Evolutionary conservation across 2,797 vertebrate species (phyloP).

Genomic region (Xiphophorus birchmanni): DNA sequence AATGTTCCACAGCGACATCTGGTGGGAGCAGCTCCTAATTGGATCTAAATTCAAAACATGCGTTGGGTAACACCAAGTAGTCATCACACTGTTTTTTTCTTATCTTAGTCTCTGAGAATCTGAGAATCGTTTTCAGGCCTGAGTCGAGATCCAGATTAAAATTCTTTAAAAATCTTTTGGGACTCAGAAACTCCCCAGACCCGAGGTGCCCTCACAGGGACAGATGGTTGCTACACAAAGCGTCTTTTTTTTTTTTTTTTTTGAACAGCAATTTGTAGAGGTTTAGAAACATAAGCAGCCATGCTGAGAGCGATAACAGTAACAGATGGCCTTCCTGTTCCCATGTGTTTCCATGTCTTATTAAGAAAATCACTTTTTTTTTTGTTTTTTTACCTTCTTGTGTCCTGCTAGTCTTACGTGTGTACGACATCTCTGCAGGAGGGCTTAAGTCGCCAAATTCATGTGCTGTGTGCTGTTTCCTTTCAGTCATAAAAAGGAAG

Average conservation of each 20-base stretch:
- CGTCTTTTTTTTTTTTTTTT: background rate
- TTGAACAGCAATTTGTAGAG: background rate
- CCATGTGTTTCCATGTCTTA: background rate
- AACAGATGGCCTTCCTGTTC: conserved; percentile 33
- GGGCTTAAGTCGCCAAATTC: background rate
- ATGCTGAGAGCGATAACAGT: conserved; percentile 3
- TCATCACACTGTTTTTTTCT: background rate
- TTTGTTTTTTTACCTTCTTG: background rate
- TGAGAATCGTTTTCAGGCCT: background rate
- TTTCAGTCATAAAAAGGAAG: background rate
- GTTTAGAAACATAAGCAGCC: background rate
- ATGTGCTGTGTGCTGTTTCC: background rate
- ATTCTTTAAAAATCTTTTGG: background rate
- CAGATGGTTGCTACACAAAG: background rate
- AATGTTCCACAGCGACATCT: background rate
- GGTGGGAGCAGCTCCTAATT: background rate
- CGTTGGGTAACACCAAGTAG: background rate
- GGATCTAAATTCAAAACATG: background rate
- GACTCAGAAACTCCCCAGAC: background rate
- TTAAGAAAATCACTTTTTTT: background rate
- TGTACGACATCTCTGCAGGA: conserved; percentile 14
- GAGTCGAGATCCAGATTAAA: background rate
- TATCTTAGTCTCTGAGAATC: background rate
- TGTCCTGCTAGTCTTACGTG: background rate
- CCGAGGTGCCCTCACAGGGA: background rate